Evolutionary conservation across 2,797 vertebrate species (phyloP).

Genomic region (Manis pentadactyla): DNA sequence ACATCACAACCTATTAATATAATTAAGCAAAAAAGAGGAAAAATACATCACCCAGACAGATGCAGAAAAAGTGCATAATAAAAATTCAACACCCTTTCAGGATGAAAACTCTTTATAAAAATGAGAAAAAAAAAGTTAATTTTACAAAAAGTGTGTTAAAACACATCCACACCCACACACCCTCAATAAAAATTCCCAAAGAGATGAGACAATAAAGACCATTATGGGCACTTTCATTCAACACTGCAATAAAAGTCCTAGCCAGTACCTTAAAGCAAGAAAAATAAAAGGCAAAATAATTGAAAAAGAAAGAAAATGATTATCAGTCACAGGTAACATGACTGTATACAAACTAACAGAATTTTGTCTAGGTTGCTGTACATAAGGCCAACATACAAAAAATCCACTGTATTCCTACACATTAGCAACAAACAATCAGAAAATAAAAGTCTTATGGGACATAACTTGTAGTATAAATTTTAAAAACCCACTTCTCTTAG

Average conservation of each 20-base stretch:
- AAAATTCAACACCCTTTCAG: neutral
- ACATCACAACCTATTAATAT: neutral
- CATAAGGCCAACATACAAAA: neutral
- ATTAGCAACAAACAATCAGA: neutral
- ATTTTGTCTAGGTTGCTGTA: neutral
- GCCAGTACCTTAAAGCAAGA: neutral
- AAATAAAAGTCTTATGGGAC: neutral
- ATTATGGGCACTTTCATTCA: neutral
- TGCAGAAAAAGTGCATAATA: neutral
- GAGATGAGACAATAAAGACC: neutral
- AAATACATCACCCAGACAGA: neutral
- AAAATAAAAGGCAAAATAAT: neutral
- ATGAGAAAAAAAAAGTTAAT: neutral
- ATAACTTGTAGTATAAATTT: neutral
- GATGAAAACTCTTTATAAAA: neutral
- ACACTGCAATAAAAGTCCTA: neutral
- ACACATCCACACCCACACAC: neutral
- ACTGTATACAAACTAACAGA: neutral
- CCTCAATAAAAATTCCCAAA: neutral
- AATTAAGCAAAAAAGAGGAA: neutral
- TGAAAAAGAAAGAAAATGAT: neutral
- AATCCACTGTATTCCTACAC: neutral
- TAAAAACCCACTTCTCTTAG: neutral
- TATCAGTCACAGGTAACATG: neutral
- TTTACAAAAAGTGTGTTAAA: neutral